phyloP scores from a whole-genome alignment of 1,140 invertebrate species.

The Brachionus asplanchnoidis region DNA sequence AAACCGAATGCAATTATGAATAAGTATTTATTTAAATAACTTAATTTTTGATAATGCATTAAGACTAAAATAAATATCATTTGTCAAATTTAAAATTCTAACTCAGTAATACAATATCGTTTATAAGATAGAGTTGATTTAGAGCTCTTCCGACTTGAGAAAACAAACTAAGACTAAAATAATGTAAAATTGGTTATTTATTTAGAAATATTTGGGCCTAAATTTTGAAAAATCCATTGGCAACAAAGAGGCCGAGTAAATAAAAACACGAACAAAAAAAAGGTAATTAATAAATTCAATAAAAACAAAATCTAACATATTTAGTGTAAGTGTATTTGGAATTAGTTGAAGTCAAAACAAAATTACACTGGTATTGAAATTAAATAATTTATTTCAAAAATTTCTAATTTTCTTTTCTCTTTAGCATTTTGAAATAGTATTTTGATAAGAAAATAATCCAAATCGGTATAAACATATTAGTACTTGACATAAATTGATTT shows the following conservation, averaged over 20 bases:
- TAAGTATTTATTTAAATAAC: conserved; percentile 1
- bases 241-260: neutral
- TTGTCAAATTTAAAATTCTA: neutral
- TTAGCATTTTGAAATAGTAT: neutral
- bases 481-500: neutral
- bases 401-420: neutral
- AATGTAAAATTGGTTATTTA: neutral
- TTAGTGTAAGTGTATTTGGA: neutral
- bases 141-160: neutral
- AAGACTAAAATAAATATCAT: neutral
- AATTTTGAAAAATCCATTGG: neutral
- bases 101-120: neutral
- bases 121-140: neutral
- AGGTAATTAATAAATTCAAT: neutral
- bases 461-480: neutral
- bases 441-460: neutral
- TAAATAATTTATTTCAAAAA: conserved; percentile 29
- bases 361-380: neutral
- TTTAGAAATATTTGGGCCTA: neutral
- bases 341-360: neutral
- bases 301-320: neutral
- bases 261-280: neutral
- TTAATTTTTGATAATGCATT: neutral
- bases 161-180: neutral
- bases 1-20: neutral